phyloP scores from a whole-genome alignment of 2,113 vertebrate genomes.

The Acinonyx jubatus region DNA sequence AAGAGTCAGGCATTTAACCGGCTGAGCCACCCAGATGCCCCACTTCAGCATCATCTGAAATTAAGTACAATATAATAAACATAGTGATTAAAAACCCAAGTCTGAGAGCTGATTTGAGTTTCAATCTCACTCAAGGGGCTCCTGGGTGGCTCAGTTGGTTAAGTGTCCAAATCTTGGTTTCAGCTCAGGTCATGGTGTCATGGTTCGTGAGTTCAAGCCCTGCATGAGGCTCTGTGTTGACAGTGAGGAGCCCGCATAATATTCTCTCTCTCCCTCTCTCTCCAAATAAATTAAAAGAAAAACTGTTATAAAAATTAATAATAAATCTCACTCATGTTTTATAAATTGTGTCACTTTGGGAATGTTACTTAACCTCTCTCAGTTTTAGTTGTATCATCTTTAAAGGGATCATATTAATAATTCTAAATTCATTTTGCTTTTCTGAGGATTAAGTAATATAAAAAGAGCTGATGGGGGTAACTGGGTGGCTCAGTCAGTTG shows the following conservation, averaged over 20 bases:
- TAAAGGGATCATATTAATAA: constrained; percentile 1
- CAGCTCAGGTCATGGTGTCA: no score
- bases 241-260: no score
- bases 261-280: no score
- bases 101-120: not conserved
- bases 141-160: no score
- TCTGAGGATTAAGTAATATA: constrained; percentile 33
- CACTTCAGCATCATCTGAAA: not conserved
- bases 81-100: not conserved
- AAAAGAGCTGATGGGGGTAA: not conserved
- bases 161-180: no score
- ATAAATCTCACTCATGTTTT: not conserved
- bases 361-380: not conserved
- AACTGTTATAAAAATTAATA: no score
- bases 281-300: no score
- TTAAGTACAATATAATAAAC: not conserved
- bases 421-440: not conserved
- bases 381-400: not conserved
- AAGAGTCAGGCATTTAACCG: no score
- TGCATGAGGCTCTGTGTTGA: no score
- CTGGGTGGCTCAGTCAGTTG: no score
- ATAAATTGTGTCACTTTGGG: not conserved
- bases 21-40: no score
- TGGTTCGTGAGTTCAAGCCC: no score
- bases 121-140: not conserved